These are phyloP conservation scores for Ectemnius continuus DNA, from an alignment of 2,888 invertebrate species.

Conservation along the genomic window DNA sequence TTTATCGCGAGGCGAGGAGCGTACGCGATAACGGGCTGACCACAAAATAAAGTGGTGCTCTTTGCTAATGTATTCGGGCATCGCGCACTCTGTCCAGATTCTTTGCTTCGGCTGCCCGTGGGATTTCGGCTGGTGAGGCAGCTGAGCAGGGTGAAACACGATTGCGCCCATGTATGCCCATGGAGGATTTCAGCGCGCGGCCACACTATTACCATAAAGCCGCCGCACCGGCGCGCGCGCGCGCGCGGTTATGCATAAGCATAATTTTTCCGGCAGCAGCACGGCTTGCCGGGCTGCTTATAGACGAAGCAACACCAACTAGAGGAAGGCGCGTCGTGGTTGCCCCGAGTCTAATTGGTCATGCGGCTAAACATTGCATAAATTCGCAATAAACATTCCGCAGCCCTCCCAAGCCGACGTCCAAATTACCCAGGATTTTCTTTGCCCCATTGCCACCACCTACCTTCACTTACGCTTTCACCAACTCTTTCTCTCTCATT, in stretches of 20 bases:
- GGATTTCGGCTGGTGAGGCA: slow-evolving; percentile 28
- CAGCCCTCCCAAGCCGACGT: slow-evolving; percentile 56
- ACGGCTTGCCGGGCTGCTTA: slow-evolving; percentile 55
- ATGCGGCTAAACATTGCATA: slow-evolving; percentile 75
- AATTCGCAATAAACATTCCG: slow-evolving; percentile 74
- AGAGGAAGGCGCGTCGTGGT: slow-evolving; percentile 50
- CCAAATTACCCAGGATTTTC: slow-evolving; percentile 70
- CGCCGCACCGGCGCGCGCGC: slow-evolving; percentile 67
- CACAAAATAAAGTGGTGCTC: slow-evolving; percentile 67
- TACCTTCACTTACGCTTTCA: no score
- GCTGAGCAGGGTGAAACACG: slow-evolving; percentile 54
- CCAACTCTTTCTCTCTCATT: no score
- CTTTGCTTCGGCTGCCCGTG: slow-evolving; percentile 12
- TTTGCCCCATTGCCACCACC: slow-evolving; percentile 24
- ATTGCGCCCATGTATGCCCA: slow-evolving; percentile 66
- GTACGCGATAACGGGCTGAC: slow-evolving; percentile 38
- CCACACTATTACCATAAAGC: slow-evolving; percentile 76
- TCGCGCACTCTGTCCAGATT: slow-evolving; percentile 25
- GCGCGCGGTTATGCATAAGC: slow-evolving; percentile 74
- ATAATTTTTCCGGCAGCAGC: slow-evolving; percentile 72
- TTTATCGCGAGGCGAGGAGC: slow-evolving; percentile 36
- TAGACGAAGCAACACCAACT: slow-evolving; percentile 56
- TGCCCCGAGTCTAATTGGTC: slow-evolving; percentile 73
- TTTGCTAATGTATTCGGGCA: slow-evolving; percentile 68
- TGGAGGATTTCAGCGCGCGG: slow-evolving; percentile 73